A percentile compares a stretch with the other conserved stretches of the same genome.
Conservation (phyloP, 2,888 invertebrate species). For the Drosophila putrida region DNA sequence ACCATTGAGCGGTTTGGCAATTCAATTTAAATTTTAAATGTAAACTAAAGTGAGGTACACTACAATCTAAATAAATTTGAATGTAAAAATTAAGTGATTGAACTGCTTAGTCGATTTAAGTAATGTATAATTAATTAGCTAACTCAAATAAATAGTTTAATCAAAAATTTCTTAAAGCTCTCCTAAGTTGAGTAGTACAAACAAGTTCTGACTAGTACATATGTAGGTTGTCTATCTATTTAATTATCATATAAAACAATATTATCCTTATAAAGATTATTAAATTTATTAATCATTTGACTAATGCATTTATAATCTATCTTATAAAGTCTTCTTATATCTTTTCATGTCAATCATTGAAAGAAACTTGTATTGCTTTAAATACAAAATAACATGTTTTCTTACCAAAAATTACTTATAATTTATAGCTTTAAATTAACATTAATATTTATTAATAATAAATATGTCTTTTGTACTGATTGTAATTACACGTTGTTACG, state of each 20-base stretch:
- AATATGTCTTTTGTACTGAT: background rate
- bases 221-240: no score
- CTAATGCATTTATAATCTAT: no score
- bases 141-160: background rate
- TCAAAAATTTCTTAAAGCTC: background rate
- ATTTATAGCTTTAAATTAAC: slow-evolving; percentile 4
- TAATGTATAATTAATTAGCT: background rate
- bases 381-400: background rate
- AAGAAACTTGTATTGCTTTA: slow-evolving; percentile 5
- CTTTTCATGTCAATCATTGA: slow-evolving; percentile 1
- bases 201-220: no score
- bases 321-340: background rate
- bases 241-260: no score
- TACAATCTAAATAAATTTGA: background rate
- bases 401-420: background rate
- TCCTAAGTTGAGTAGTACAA: no score
- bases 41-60: background rate
- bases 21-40: slow-evolving; percentile 7
- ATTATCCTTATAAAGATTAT: no score
- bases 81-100: background rate
- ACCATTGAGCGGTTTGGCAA: background rate
- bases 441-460: background rate
- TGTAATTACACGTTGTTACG: background rate
- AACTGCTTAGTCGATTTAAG: background rate
- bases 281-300: no score